These are phyloP conservation scores for Pandion haliaetus DNA, from an alignment of 2,113 vertebrate genomes.

Conservation along the genomic window DNA sequence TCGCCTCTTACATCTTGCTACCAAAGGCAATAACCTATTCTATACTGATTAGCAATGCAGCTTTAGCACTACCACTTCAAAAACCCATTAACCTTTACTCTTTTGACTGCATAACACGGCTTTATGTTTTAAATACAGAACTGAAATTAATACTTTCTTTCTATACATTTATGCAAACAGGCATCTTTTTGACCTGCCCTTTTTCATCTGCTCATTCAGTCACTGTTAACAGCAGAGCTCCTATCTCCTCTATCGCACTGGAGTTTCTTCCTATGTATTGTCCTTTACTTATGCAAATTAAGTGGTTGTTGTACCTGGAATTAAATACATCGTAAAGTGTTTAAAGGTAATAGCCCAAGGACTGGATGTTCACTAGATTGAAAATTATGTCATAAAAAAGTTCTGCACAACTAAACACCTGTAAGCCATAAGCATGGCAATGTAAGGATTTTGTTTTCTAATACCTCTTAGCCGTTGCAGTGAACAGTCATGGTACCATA, in stretches of 20 bases:
- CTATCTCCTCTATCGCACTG: not conserved
- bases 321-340: not conserved
- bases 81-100: constrained; percentile 32
- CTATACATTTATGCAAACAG: not conserved
- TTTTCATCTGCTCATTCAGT: not conserved
- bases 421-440: not conserved
- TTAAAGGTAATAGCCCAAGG: not conserved
- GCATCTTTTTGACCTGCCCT: not conserved
- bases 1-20: not conserved
- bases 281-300: constrained; percentile 28
- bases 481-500: not conserved
- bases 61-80: not conserved
- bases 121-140: not conserved
- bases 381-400: not conserved
- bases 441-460: not conserved
- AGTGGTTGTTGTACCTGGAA: not conserved
- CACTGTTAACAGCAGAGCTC: not conserved
- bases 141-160: not conserved
- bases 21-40: not conserved
- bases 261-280: not conserved
- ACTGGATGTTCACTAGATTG: not conserved
- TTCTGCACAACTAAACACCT: not conserved
- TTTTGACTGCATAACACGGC: not conserved
- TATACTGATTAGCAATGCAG: not conserved
- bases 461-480: not conserved